Conservation (phyloP, 2,888 invertebrate species). For the Oscheius onirici region DNA sequence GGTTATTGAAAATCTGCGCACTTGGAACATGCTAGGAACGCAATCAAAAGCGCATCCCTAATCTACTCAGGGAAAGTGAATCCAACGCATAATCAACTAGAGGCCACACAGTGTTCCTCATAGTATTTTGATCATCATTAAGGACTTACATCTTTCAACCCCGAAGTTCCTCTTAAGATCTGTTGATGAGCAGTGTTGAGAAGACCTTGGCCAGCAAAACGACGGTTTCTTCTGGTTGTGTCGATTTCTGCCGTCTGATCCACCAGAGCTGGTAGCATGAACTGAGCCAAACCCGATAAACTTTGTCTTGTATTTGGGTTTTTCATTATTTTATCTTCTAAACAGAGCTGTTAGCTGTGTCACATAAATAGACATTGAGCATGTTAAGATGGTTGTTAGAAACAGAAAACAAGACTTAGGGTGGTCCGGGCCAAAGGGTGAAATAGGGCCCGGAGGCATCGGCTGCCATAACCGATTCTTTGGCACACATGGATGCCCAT, state of each 20-base stretch:
- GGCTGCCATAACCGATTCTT: constrained; percentile 26
- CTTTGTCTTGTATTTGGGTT: constrained; percentile 39
- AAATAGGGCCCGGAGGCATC: constrained; percentile 19
- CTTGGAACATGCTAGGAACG: constrained; percentile 10
- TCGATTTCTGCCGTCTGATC: constrained; percentile 31
- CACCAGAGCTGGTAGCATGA: constrained; percentile 51
- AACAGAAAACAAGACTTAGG: not conserved
- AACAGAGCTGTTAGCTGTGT: not conserved
- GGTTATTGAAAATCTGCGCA: not conserved
- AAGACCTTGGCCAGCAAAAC: constrained; percentile 37
- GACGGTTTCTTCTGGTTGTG: constrained; percentile 26
- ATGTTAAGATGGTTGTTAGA: too few species aligned
- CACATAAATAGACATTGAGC: too few species aligned
- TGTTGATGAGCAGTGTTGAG: constrained; percentile 47
- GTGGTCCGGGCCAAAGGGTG: constrained; percentile 19
- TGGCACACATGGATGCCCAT: constrained; percentile 21
- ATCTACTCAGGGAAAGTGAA: constrained; percentile 28
- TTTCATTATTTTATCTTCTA: constrained; percentile 11
- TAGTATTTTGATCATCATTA: constrained; percentile 16
- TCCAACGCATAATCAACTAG: constrained; percentile 22
- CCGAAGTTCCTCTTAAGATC: constrained; percentile 47
- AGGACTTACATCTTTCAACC: constrained; percentile 53
- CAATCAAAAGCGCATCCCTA: constrained; percentile 33
- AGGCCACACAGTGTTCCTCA: constrained; percentile 22
- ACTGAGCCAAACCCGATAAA: constrained; percentile 44